Evolutionary conservation across 2,113 vertebrate genomes (phyloP).

Genomic region (Rhinolophus ferrumequinum): DNA sequence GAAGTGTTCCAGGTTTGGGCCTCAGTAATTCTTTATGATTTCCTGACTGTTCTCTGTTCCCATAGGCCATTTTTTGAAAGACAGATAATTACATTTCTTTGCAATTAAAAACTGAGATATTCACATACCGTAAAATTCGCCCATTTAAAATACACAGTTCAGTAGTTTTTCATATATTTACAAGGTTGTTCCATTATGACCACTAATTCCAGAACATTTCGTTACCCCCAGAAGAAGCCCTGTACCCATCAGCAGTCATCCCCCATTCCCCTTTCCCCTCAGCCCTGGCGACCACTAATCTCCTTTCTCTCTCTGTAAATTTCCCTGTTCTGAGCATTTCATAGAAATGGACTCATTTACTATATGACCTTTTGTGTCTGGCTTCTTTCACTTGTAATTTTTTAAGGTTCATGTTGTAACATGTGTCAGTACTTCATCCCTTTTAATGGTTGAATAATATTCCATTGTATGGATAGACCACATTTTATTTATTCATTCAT

Average conservation of each 20-base stretch:
- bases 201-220: slow-evolving; percentile 8
- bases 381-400: neutral
- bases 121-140: neutral
- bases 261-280: neutral
- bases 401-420: neutral
- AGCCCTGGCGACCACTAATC: neutral
- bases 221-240: neutral
- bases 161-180: neutral
- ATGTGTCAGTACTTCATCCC: neutral
- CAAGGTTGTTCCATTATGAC: neutral
- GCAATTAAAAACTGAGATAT: neutral
- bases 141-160: neutral
- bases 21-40: neutral
- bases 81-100: neutral
- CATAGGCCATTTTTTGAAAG: neutral
- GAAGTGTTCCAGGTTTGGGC: neutral
- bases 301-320: neutral
- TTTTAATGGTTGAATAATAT: neutral
- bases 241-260: neutral
- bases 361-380: neutral
- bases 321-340: neutral
- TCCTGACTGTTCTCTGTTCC: neutral
- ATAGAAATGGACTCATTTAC: neutral
- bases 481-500: neutral
- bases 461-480: neutral